phyloP scores from a whole-genome alignment of 2,797 vertebrate genomes.

The Anabas testudineus region DNA sequence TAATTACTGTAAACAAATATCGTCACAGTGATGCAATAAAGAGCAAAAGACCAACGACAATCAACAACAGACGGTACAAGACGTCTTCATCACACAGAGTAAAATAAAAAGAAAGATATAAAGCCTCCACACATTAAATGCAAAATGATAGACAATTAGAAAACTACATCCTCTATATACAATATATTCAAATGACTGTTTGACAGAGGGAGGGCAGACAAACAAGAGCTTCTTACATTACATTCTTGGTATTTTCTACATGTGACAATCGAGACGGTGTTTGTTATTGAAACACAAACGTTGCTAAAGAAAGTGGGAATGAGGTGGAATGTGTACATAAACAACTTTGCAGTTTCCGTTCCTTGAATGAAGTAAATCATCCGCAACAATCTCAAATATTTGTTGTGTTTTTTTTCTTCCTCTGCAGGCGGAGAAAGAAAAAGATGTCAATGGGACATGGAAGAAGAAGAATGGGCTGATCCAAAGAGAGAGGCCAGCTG shows the following conservation, averaged over 20 bases:
- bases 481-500: slow-evolving; percentile 82
- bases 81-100: background rate
- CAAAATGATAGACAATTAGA: background rate
- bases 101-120: background rate
- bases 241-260: slow-evolving; percentile 11
- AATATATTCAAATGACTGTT: background rate
- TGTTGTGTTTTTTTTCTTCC: slow-evolving; percentile 11
- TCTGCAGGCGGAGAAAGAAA: slow-evolving; percentile 70
- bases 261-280: background rate
- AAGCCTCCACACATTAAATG: background rate
- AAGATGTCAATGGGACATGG: slow-evolving; percentile 64
- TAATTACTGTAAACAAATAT: background rate
- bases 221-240: slow-evolving; percentile 15
- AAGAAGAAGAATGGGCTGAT: slow-evolving; percentile 83
- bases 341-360: background rate
- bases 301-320: background rate
- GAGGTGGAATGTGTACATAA: slow-evolving; percentile 15
- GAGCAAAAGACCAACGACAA: background rate
- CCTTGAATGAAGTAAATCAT: slow-evolving; percentile 9
- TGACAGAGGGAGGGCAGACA: background rate
- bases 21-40: background rate
- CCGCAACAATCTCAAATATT: slow-evolving; percentile 11
- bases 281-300: background rate
- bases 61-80: no score
- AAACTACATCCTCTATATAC: background rate